Conservation (phyloP, 2,797 vertebrate species). For the Artibeus jamaicensis region DNA sequence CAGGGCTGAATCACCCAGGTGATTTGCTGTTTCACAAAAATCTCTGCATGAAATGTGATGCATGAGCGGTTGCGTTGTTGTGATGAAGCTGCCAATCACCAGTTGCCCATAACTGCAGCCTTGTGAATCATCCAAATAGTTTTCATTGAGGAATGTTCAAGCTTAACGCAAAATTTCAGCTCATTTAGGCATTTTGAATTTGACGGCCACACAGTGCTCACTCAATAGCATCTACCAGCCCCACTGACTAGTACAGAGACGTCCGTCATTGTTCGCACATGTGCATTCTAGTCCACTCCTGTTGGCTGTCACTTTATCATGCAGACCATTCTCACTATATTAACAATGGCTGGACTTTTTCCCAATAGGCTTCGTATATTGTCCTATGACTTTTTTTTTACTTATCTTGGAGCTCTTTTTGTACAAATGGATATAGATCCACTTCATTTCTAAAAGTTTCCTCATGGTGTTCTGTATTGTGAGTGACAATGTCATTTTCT, state of each 20-base stretch:
- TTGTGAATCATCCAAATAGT: not conserved
- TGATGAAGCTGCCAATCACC: not conserved
- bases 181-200: not conserved
- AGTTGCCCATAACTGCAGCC: not conserved
- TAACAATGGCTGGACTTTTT: not conserved
- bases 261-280: not conserved
- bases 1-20: not conserved
- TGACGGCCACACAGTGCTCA: not conserved
- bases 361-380: not conserved
- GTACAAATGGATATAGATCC: not conserved
- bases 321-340: not conserved
- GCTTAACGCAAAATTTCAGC: not conserved
- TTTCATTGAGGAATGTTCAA: not conserved
- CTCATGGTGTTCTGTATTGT: not conserved
- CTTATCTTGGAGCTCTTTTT: not conserved
- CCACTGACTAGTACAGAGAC: not conserved
- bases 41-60: not conserved
- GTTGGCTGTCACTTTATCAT: not conserved
- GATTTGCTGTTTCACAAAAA: not conserved
- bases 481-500: not conserved
- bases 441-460: conserved; percentile 7
- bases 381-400: not conserved
- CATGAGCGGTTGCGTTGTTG: not conserved
- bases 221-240: not conserved
- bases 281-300: not conserved